Evolutionary conservation across 2,888 invertebrate species (phyloP).

Genomic region (Drosophila paracracens): DNA sequence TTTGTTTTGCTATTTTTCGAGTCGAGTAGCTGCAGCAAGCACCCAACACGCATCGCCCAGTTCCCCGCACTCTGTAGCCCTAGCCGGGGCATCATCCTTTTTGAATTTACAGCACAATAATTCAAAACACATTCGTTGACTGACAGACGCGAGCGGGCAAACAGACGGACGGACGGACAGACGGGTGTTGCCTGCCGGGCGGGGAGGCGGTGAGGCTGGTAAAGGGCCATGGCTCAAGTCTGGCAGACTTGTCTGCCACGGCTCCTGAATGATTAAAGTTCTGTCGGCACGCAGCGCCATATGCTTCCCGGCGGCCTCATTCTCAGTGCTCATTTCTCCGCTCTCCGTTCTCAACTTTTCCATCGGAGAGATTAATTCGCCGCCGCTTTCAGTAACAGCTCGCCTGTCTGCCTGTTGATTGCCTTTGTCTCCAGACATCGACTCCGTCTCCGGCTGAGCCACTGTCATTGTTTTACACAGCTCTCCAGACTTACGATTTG

Average conservation of each 20-base stretch:
- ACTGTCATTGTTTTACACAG: conserved; percentile 3
- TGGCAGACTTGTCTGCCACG: conserved; percentile 46
- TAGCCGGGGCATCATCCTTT: conserved; percentile 64
- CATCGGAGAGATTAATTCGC: conserved; percentile 53
- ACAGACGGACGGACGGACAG: conserved; percentile 4
- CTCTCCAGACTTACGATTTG: background rate
- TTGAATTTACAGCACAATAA: conserved; percentile 79
- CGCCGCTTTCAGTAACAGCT: conserved; percentile 33
- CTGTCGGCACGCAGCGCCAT: conserved; percentile 73
- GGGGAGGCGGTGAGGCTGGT: background rate
- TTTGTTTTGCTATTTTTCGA: conserved; percentile 76
- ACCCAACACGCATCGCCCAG: background rate
- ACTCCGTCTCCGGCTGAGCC: conserved; percentile 3
- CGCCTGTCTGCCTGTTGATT: conserved; percentile 48
- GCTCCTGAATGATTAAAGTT: conserved; percentile 71
- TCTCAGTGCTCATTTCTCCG: conserved; percentile 19
- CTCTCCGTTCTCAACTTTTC: conserved; percentile 1
- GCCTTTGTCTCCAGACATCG: conserved; percentile 21
- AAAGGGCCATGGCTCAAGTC: conserved; percentile 12
- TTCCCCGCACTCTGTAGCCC: background rate
- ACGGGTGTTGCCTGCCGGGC: background rate
- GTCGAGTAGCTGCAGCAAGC: conserved; percentile 32
- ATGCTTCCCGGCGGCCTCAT: conserved; percentile 48
- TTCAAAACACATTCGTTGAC: conserved; percentile 79
- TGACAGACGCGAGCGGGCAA: conserved; percentile 47